Percentiles rank a stretch among this genome's conserved stretches.
Evolutionary conservation across 2,888 invertebrate genomes (phyloP).

Genomic region (Eristalis intricaria): DNA sequence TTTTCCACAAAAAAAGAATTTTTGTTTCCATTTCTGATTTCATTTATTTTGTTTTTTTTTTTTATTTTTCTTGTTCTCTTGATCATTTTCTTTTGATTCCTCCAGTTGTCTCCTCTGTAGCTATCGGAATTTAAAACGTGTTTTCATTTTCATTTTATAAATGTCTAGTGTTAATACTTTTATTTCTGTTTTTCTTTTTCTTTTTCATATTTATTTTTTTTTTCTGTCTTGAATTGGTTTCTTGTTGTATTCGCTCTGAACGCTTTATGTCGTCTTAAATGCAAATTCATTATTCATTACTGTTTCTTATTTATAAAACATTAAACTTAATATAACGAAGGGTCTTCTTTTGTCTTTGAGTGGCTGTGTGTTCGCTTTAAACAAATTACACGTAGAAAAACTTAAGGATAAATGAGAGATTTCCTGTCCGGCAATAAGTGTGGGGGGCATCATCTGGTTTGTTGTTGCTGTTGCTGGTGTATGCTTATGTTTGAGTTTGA

Average conservation of each 20-base stretch:
- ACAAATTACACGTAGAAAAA: slow-evolving; percentile 60
- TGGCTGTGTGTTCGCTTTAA: slow-evolving; percentile 5
- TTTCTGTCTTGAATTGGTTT: neutral
- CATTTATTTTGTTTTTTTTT: slow-evolving; percentile 34
- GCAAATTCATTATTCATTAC: slow-evolving; percentile 30
- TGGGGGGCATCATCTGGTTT: neutral
- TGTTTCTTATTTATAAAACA: slow-evolving; percentile 60
- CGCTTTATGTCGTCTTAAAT: slow-evolving; percentile 29
- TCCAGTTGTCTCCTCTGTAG: slow-evolving; percentile 33
- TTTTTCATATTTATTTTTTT: neutral
- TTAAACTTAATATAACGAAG: slow-evolving; percentile 65
- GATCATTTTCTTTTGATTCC: slow-evolving; percentile 7
- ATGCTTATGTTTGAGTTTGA: slow-evolving; percentile 20
- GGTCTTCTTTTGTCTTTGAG: slow-evolving; percentile 5
- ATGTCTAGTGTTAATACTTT: slow-evolving; percentile 57
- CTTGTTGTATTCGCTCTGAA: slow-evolving; percentile 6
- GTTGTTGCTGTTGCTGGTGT: neutral
- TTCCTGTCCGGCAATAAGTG: slow-evolving; percentile 32
- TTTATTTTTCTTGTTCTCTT: slow-evolving; percentile 7
- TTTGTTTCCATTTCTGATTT: slow-evolving; percentile 35
- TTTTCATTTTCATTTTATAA: slow-evolving; percentile 50
- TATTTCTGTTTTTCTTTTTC: neutral
- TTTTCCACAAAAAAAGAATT: slow-evolving; percentile 65
- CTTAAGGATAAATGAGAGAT: slow-evolving; percentile 60
- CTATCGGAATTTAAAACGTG: slow-evolving; percentile 41